Evolutionary conservation across 2,113 vertebrate genomes (phyloP).

Genomic region (Paralichthys olivaceus): DNA sequence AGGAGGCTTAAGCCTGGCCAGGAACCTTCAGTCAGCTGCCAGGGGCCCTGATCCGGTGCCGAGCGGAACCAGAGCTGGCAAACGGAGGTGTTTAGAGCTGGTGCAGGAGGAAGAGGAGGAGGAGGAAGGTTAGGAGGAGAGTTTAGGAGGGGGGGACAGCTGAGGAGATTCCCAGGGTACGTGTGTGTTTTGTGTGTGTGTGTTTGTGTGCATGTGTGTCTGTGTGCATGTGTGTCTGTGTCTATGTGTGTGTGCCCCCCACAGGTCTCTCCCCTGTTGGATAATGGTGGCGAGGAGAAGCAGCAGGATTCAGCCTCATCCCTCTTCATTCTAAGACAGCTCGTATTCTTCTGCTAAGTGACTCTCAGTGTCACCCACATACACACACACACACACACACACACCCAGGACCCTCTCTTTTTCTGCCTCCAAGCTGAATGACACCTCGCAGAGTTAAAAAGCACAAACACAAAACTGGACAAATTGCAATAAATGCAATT

Average conservation of each 20-base stretch:
- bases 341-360: constrained; percentile 80
- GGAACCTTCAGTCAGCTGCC: constrained; percentile 73
- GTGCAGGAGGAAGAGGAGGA: constrained; percentile 37
- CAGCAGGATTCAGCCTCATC: constrained; percentile 76
- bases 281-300: constrained; percentile 73
- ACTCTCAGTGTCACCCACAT: constrained; percentile 72
- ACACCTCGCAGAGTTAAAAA: constrained; percentile 10
- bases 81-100: constrained; percentile 67
- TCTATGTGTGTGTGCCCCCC: constrained; percentile 44
- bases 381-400: constrained; percentile 38
- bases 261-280: constrained; percentile 75
- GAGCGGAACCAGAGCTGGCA: constrained; percentile 71
- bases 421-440: constrained; percentile 14
- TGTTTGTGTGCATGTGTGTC: constrained; percentile 8
- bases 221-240: constrained; percentile 20
- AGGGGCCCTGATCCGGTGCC: constrained; percentile 63
- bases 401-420: background rate
- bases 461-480: background rate
- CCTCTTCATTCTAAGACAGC: constrained; percentile 75
- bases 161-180: constrained; percentile 71
- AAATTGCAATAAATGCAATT: background rate
- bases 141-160: constrained; percentile 54
- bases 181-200: constrained; percentile 6
- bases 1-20: constrained; percentile 64
- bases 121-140: constrained; percentile 25